phyloP scores from a whole-genome alignment of 1,140 invertebrate genomes.

The Hetaerina americana region DNA sequence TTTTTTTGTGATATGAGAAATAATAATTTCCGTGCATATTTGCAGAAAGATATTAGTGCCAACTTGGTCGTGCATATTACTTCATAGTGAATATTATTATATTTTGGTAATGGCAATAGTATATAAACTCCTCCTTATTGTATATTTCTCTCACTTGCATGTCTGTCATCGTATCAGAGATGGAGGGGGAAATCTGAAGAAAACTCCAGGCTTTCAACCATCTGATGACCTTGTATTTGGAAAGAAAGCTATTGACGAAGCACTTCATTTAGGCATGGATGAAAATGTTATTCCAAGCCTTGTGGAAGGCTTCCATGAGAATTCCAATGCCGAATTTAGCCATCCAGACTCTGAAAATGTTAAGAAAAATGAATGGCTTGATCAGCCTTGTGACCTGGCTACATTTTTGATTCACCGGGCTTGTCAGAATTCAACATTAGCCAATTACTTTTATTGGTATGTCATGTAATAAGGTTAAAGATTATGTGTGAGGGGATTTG shows the following conservation, averaged over 20 bases:
- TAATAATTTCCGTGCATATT: too few species aligned
- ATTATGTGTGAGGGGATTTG: neutral
- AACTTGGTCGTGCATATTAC: too few species aligned
- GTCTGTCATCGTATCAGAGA: too few species aligned
- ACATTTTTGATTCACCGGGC: slow-evolving; percentile 84
- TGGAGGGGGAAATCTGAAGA: too few species aligned
- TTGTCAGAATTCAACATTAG: slow-evolving; percentile 73
- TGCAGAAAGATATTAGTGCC: too few species aligned
- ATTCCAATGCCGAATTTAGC: neutral
- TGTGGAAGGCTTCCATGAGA: neutral
- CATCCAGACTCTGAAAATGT: neutral
- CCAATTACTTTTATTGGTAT: slow-evolving; percentile 95
- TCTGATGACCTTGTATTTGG: neutral
- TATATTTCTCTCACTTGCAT: too few species aligned
- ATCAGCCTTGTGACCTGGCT: slow-evolving; percentile 51
- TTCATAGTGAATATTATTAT: too few species aligned
- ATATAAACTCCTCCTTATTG: too few species aligned
- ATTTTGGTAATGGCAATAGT: too few species aligned
- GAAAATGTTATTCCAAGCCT: neutral
- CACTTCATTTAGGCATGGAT: neutral
- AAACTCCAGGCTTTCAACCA: neutral
- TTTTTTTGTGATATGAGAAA: too few species aligned
- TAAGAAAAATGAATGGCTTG: neutral
- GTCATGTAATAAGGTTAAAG: slow-evolving; percentile 10
- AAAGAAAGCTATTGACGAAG: neutral